Evolutionary conservation across 2,888 invertebrate species (phyloP), one percentile per base, ranked within the genome.

Genomic region (Alsophila aescularia): DNA sequence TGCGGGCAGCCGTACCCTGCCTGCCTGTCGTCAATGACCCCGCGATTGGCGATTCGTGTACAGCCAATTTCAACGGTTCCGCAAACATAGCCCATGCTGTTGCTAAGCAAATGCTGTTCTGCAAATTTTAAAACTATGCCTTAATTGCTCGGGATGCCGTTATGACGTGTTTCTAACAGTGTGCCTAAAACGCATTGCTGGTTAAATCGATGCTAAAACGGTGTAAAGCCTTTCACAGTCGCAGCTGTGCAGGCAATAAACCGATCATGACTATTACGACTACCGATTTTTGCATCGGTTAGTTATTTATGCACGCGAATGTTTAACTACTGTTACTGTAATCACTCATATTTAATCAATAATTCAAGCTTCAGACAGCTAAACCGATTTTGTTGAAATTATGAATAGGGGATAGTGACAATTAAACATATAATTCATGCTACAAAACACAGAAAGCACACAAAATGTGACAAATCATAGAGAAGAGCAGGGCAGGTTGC

Each of bases 1-100:
- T 86, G 81, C 76, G 71, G 69, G 67, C 75, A 74, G 80, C 73
- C 78, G 78, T 72, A 75, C 64, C 73, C 44, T 42, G 70, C 79
- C 77, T 82, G 83, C 85, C 83, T 84, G 41, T 62, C 62, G 62
- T 53, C 58, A 60, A 60, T 55, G 55, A 56, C 55, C 55, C 45
- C 55, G 40, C 45, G 16, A 29, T 36, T 27, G 24, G 27, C 15
- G 12, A 45, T 41, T 47, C 49, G 47, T 42, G 52, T 52, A 53
- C 48, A 35, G 47, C 36, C 53, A 32, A 53, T 48, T 52, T 45
- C 53, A 48, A 53, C 55, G 40, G 50, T 49, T 54, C 54, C 54
- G 35, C 40, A 41, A 55, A 54, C 8, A 24, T 24, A 24, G 24
- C 24, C 44, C 48, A 39, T 45, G 50, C 39, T 44, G 55, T 50